These are phyloP conservation scores for Lutjanus argentimaculatus DNA, from an alignment of 2,797 vertebrate species.

Conservation along the genomic window DNA sequence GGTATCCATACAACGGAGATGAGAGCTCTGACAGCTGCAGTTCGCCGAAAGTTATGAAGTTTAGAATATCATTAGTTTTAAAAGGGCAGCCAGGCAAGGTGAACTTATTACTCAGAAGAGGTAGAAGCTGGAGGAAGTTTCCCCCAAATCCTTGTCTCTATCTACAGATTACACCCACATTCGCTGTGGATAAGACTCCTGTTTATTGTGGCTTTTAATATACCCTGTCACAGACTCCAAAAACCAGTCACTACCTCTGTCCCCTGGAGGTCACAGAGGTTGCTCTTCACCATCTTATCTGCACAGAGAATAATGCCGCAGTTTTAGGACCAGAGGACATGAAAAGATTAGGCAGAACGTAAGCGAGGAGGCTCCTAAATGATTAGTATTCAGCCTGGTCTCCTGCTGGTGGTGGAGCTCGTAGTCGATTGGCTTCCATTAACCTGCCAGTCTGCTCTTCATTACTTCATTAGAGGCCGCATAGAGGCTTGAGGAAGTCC, in stretches of 20 bases:
- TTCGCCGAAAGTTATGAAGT: constrained; percentile 53
- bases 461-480: constrained; percentile 73
- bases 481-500: constrained; percentile 58
- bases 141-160: constrained; percentile 21
- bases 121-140: constrained; percentile 43
- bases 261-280: constrained; percentile 60
- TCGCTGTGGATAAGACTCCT: constrained; percentile 52
- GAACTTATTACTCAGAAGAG: constrained; percentile 60
- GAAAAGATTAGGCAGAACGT: constrained; percentile 61
- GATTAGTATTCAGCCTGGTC: constrained; percentile 68
- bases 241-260: constrained; percentile 40
- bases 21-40: constrained; percentile 54
- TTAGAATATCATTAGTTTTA: constrained; percentile 68
- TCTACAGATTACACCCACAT: constrained; percentile 52
- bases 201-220: constrained; percentile 58
- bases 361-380: constrained; percentile 41
- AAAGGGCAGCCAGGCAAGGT: constrained; percentile 69
- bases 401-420: constrained; percentile 57
- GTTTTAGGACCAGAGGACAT: constrained; percentile 40
- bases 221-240: constrained; percentile 29
- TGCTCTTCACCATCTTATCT: constrained; percentile 60
- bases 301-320: constrained; percentile 48
- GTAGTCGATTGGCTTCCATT: constrained; percentile 76
- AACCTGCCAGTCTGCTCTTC: constrained; percentile 75
- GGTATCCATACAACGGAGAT: constrained; percentile 26